phyloP scores from a whole-genome alignment of 2,888 invertebrate species.

The Hypena proboscidalis region DNA sequence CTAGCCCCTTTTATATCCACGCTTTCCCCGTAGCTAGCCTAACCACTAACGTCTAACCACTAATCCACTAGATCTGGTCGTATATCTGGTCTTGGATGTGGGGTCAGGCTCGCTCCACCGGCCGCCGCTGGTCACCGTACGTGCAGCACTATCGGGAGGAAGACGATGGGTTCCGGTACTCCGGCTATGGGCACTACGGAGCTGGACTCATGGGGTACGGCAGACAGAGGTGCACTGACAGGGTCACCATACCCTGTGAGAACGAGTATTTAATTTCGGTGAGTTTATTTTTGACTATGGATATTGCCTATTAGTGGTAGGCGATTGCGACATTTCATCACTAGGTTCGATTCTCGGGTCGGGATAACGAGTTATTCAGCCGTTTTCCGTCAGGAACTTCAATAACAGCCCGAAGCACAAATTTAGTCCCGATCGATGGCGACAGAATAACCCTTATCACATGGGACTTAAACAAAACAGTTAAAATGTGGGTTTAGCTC shows the following conservation, averaged over 20 bases:
- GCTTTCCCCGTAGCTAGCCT: slow-evolving; percentile 64
- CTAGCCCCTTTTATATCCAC: slow-evolving; percentile 20
- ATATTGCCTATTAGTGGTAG: too few relatives aligned
- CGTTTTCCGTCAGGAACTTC: too few relatives aligned
- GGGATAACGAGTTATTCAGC: too few relatives aligned
- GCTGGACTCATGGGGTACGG: slow-evolving; percentile 61
- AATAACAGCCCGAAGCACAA: too few relatives aligned
- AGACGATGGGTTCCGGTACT: slow-evolving; percentile 63
- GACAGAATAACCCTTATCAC: too few relatives aligned
- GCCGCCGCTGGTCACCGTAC: slow-evolving; percentile 74
- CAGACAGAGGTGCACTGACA: slow-evolving; percentile 87
- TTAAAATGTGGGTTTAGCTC: too few relatives aligned
- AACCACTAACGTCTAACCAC: slow-evolving; percentile 48
- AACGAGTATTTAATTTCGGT: slow-evolving; percentile 93
- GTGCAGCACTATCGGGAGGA: slow-evolving; percentile 62
- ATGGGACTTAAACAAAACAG: too few relatives aligned
- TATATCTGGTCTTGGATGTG: slow-evolving; percentile 77
- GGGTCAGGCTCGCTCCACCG: slow-evolving; percentile 55
- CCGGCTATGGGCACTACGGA: slow-evolving; percentile 72
- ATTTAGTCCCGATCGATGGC: too few relatives aligned
- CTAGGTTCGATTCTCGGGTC: too few relatives aligned
- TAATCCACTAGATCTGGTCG: slow-evolving; percentile 72
- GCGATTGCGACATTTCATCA: too few relatives aligned
- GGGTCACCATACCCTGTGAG: slow-evolving; percentile 93
- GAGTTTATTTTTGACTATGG: too few relatives aligned